A percentile compares a stretch with the other conserved stretches of the same genome.
Evolutionary conservation across 2,113 vertebrate species (phyloP).

Genomic region (Chionis minor): DNA sequence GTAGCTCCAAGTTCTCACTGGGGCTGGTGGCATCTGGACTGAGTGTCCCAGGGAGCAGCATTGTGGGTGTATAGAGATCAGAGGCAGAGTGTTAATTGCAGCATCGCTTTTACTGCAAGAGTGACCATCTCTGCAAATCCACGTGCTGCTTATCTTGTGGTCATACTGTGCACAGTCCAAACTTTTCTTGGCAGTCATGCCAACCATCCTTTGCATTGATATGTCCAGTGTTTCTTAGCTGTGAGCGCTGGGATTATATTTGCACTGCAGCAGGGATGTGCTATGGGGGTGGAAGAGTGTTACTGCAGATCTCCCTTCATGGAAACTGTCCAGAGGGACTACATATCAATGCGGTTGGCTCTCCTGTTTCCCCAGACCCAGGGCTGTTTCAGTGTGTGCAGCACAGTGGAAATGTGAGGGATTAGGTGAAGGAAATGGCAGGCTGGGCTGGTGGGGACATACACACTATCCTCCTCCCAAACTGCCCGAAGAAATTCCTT

Average conservation of each 20-base stretch:
- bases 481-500: background rate
- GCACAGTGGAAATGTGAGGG: fast-evolving
- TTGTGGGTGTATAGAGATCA: too few species aligned
- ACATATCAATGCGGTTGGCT: background rate
- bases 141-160: background rate
- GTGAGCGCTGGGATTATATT: background rate
- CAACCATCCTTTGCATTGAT: fast-evolving
- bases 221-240: background rate
- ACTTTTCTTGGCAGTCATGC: background rate
- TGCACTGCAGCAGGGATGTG: background rate
- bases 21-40: background rate
- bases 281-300: background rate
- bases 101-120: background rate
- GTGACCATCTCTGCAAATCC: background rate
- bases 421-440: background rate
- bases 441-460: background rate
- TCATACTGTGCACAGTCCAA: background rate
- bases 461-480: background rate
- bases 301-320: background rate
- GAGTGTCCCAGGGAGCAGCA: background rate
- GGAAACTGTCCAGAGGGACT: too few species aligned
- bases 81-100: background rate
- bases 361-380: background rate
- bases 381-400: background rate
- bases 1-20: background rate